These are phyloP conservation scores for Hypocryptadius cinnamomeus DNA, from an alignment of 2,113 vertebrate genomes.

Conservation along the genomic window DNA sequence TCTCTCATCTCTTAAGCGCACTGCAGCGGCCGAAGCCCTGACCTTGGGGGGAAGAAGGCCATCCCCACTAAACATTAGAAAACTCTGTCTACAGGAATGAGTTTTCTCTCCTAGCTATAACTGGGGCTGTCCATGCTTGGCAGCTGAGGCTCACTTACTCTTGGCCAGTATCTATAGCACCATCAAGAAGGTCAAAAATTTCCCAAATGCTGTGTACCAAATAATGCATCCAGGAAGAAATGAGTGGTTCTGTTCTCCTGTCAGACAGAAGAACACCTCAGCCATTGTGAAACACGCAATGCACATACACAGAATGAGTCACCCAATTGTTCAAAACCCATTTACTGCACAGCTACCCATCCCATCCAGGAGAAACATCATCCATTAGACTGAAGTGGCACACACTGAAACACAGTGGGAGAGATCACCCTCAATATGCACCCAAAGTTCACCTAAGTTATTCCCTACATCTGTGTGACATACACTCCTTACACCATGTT, in stretches of 20 bases:
- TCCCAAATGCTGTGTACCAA: background rate
- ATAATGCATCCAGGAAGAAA: background rate
- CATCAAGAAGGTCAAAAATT: fast-evolving
- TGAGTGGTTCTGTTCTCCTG: background rate
- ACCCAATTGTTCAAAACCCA: background rate
- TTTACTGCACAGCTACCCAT: background rate
- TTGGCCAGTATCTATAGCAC: background rate
- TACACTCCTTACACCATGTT: background rate
- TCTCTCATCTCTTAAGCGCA: background rate
- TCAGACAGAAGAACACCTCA: background rate
- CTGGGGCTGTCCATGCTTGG: background rate
- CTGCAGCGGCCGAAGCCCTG: background rate
- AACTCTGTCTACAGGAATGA: background rate
- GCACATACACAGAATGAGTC: background rate
- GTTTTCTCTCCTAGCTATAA: background rate
- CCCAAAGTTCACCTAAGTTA: background rate
- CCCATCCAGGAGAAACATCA: background rate
- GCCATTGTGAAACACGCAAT: background rate
- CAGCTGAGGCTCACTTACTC: background rate
- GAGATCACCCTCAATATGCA: background rate
- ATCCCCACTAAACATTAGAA: background rate
- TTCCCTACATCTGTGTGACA: background rate
- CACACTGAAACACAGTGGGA: background rate
- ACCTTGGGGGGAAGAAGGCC: background rate
- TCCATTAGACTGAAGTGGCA: background rate